A percentile compares a stretch with the other conserved stretches of the same genome.
Evolutionary conservation across 2,888 invertebrate genomes (phyloP).

Genomic region (Amaurobius ferox): DNA sequence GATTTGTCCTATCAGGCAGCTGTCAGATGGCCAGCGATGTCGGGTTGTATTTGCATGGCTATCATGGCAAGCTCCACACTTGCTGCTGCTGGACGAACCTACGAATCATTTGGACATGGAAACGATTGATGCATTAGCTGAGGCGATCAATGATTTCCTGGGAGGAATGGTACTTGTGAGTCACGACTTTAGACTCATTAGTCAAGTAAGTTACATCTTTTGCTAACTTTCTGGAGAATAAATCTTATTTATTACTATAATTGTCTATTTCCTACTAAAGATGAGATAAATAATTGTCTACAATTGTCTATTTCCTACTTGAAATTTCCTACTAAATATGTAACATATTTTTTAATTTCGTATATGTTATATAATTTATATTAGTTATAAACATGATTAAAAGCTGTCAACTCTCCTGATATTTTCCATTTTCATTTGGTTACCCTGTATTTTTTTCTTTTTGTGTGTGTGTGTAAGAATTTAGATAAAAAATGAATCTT

Average conservation of each 20-base stretch:
- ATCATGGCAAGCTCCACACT: conserved; percentile 97
- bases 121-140: conserved; percentile 98
- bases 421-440: no score
- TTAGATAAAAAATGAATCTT: not conserved
- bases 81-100: conserved; percentile 86
- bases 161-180: conserved; percentile 99
- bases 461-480: not conserved
- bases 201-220: conserved; percentile 91
- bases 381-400: no score
- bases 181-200: conserved; percentile 99
- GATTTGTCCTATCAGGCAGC: conserved; percentile 94
- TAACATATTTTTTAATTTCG: no score
- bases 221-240: no score
- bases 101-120: conserved; percentile 98
- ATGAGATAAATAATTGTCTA: no score
- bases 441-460: no score
- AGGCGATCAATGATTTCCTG: conserved; percentile 92
- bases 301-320: no score
- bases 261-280: no score
- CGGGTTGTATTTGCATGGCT: conserved; percentile 99
- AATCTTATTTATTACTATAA: no score
- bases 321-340: no score
- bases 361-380: no score
- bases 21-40: conserved; percentile 98
- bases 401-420: no score